Conservation (phyloP, 37 sponge, comb jelly and placozoan genomes). For the Axinella damicornis region DNA sequence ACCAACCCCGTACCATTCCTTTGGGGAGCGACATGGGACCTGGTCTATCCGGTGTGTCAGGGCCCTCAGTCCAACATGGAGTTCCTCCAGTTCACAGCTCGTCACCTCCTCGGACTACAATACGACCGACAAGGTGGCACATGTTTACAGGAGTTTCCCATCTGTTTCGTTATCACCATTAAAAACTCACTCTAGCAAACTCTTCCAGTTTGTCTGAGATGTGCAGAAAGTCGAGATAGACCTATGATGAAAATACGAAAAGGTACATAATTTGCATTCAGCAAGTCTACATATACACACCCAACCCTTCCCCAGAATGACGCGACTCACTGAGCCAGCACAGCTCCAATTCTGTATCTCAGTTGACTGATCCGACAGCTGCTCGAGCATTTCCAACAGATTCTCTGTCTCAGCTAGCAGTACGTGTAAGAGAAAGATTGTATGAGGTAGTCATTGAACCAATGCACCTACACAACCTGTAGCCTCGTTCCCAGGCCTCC, state of each 20-base stretch:
- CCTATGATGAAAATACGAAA: not conserved
- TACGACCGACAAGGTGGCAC: too few species aligned
- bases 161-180: too few species aligned
- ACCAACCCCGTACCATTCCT: conserved; percentile 31
- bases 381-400: conserved; percentile 34
- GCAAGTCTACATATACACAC: too few species aligned
- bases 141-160: too few species aligned
- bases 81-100: conserved; percentile 24
- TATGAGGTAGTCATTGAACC: too few species aligned
- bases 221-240: conserved; percentile 58
- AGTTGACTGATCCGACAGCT: conserved; percentile 21
- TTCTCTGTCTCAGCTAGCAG: conserved; percentile 43
- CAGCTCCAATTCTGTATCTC: conserved; percentile 61
- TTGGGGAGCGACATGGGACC: conserved; percentile 27
- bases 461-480: too few species aligned
- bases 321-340: conserved; percentile 63
- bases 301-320: too few species aligned
- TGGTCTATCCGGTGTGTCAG: conserved; percentile 38
- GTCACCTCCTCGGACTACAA: conserved; percentile 9
- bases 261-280: too few species aligned
- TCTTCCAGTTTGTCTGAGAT: conserved; percentile 21
- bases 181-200: conserved; percentile 12
- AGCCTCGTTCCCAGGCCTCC: too few species aligned
- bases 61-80: conserved; percentile 14
- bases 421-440: too few species aligned